phyloP scores from a whole-genome alignment of 2,888 invertebrate genomes.

The Lampropteryx suffumata region DNA sequence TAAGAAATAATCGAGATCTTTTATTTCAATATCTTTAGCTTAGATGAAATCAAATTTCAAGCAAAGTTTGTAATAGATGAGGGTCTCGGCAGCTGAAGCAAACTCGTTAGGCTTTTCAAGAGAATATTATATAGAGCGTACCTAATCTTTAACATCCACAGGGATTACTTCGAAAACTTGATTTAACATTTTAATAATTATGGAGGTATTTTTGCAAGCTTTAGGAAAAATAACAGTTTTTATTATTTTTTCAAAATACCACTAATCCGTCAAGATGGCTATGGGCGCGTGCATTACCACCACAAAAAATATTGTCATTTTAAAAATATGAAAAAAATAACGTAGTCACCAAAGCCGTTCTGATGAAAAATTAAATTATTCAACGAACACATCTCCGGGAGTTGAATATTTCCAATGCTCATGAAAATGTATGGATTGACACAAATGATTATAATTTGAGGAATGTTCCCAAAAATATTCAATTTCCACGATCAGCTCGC shows the following conservation, averaged over 20 bases:
- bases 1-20: no score
- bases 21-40: no score
- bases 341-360: background rate
- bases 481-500: background rate
- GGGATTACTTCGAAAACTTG: no score
- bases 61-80: conserved; percentile 1
- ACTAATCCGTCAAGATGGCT: no score
- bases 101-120: conserved; percentile 4
- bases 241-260: no score
- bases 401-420: conserved; percentile 16
- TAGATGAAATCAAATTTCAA: background rate
- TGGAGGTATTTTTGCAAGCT: no score
- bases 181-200: no score
- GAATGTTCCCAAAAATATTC: conserved; percentile 5
- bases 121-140: conserved; percentile 6
- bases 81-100: background rate
- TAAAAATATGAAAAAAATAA: no score
- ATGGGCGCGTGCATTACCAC: no score
- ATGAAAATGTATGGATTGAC: conserved; percentile 22
- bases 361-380: conserved; percentile 11
- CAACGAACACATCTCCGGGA: conserved; percentile 4
- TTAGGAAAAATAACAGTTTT: no score
- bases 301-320: no score
- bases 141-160: background rate
- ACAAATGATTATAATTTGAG: conserved; percentile 11